Base-by-base conservation (phyloP, 1,140 invertebrate genomes). In the Pomacea maculata region DNA sequence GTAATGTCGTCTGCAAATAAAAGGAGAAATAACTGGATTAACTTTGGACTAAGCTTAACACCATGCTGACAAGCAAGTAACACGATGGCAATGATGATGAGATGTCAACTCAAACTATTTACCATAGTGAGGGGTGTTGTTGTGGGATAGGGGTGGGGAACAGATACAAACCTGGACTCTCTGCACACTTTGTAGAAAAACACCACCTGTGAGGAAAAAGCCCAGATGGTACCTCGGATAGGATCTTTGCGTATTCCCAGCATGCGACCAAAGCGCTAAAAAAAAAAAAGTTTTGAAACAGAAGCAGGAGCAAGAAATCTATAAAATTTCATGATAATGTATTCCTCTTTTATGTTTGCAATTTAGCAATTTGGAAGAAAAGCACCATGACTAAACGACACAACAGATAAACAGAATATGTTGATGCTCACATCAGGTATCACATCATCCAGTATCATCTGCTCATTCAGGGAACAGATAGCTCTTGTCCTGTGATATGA, bases 391-490 rank as follows among this genome's bases (percentile, higher is more conserved):
- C 12, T 70, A 70, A 70, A n/a, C 11, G 11, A 29, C 1, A 70
- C 14, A 70, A 14, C 67, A 70, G 34, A 21, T 70, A 70, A 29
- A 17, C 11, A 12, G 67, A 70, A 21, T 70, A 45, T 21, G 25
- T 54, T 82, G 11, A 70, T 73, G 86, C 91, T 85, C 90, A 94
- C 94, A 84, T 94, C 94, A 85, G 93, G 94, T 88, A 95, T 97
- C 80, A 94, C 92, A 86, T 98, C 97, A 91, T 97, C 95, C 90
- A 95, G 97, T 29, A 98, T 95, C 11, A 96, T 87, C 87, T 97
- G 95, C 86, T 97, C 94, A 92, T 97, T 97, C 6, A 98, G 91
- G 14, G 96, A 90, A 78, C 96, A 98, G 64, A 98, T 93, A 9
- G 95, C 96, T 90, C 95, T 96, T 1, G 98, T 94, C 80, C 90